These are phyloP conservation scores for Cyclura pinguis DNA, from an alignment of 2,797 vertebrate genomes.

Conservation along the genomic window DNA sequence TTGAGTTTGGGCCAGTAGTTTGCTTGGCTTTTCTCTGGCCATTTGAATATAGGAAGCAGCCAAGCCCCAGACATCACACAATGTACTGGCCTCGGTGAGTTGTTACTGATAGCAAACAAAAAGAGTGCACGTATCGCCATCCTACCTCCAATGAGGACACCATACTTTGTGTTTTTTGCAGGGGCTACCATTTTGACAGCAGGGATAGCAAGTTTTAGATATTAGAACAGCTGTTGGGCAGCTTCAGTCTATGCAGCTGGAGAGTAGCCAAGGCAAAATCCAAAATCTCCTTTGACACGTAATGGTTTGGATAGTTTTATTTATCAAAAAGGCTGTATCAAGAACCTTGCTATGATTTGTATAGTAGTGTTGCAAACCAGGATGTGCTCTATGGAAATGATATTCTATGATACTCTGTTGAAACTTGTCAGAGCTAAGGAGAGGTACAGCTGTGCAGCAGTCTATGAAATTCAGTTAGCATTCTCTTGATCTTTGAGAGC, in stretches of 20 bases:
- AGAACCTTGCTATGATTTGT: not conserved
- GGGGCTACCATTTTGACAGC: not conserved
- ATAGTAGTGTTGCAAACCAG: not conserved
- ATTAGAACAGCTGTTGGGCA: not conserved
- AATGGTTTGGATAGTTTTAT: not conserved
- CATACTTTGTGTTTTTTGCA: too few relatives aligned
- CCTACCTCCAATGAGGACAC: not conserved
- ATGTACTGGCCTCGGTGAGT: not conserved
- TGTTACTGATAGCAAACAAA: not conserved
- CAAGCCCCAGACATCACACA: not conserved
- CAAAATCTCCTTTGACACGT: not conserved
- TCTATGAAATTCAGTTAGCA: not conserved
- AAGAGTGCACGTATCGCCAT: not conserved
- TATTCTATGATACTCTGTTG: not conserved
- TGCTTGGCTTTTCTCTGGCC: not conserved
- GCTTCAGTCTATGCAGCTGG: not conserved
- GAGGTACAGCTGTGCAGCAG: not conserved
- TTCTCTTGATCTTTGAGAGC: not conserved
- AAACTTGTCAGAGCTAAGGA: not conserved
- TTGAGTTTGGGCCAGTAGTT: not conserved
- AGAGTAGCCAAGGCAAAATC: not conserved
- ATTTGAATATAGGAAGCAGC: not conserved
- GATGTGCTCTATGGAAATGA: not conserved
- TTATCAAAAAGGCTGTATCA: not conserved
- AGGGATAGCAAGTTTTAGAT: not conserved